phyloP scores from a whole-genome alignment of 2,888 invertebrate genomes.

The Lycocerus yunnanus region DNA sequence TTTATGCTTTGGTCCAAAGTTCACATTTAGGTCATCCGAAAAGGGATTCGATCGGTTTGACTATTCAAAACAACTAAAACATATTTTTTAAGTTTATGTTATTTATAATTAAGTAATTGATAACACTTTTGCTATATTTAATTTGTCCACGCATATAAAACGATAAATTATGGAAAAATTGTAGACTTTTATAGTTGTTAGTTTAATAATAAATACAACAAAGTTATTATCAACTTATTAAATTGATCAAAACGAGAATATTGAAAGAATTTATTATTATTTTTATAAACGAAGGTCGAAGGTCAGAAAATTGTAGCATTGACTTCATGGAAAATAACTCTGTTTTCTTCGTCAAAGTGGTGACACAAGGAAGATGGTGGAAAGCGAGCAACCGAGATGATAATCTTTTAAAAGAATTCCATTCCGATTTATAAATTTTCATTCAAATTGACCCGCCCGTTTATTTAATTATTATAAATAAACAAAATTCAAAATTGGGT shows the following conservation, averaged over 20 bases:
- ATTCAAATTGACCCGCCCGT: not conserved
- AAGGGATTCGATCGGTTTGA: not conserved
- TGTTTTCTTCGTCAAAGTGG: not conserved
- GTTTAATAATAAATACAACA: not conserved
- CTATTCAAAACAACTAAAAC: not conserved
- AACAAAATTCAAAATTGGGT: too few relatives aligned
- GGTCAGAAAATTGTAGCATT: not conserved
- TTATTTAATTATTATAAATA: not conserved
- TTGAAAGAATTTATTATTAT: not conserved
- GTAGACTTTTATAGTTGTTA: not conserved
- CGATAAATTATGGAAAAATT: not conserved
- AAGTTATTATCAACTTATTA: not conserved
- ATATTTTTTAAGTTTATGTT: not conserved
- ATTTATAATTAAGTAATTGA: not conserved
- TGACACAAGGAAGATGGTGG: not conserved
- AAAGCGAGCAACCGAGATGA: not conserved
- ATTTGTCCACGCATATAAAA: not conserved
- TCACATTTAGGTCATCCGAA: not conserved
- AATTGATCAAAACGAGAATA: not conserved
- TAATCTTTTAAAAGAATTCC: not conserved
- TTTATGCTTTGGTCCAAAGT: not conserved
- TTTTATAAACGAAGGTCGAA: not conserved
- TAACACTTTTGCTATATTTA: not conserved
- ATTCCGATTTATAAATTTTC: not conserved
- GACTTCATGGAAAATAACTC: not conserved